Base-by-base conservation (phyloP, 2,797 vertebrate genomes). In the Fundulus diaphanus region DNA sequence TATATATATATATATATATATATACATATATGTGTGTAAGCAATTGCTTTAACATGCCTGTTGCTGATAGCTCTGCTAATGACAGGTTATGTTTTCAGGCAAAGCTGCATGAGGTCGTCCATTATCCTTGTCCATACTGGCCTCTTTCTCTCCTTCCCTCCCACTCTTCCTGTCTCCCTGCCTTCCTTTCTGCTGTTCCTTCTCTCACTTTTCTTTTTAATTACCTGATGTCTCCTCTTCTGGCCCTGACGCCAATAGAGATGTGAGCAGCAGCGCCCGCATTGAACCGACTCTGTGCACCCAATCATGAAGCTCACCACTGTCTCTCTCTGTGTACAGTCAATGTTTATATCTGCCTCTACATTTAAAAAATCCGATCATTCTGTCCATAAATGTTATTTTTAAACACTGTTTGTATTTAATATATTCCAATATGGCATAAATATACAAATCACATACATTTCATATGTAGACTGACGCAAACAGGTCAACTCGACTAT, bases 171-270 rank as follows among this genome's bases (percentile, higher is more conserved):
- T 69, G 24, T 35, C 74, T 61, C 37, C 42, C 71, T 57, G 31
- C 20, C 61, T 49, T 72, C 49, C 76, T 40, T 44, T 72, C 80
- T 76, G 77, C 59, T 73, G 81, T 81, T 88, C 86, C 84, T 85
- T 87, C 85, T 87, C 85, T 89, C 88, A 83, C 82, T 91, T 87
- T 91, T 86, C 88, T 88, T 92, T 94, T 94, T 94, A 94, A 94
- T 95, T 94, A 94, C 92, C 89, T 91, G 88, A 92, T 90, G 89
- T 94, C 89, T 95, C 88, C 87, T 89, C 85, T 88, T 86, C 73
- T 88, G 87, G 88, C 87, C 86, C 87, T 90, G 88, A 90, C 85
- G 86, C 89, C 90, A 89, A 88, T 88, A 90, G 87, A 92, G 90
- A 93, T 88, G 88, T 90, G 78, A 88, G 82, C 81, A 77, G 82